Base-by-base conservation (phyloP, 2,888 invertebrate genomes). In the Timandra comae region DNA sequence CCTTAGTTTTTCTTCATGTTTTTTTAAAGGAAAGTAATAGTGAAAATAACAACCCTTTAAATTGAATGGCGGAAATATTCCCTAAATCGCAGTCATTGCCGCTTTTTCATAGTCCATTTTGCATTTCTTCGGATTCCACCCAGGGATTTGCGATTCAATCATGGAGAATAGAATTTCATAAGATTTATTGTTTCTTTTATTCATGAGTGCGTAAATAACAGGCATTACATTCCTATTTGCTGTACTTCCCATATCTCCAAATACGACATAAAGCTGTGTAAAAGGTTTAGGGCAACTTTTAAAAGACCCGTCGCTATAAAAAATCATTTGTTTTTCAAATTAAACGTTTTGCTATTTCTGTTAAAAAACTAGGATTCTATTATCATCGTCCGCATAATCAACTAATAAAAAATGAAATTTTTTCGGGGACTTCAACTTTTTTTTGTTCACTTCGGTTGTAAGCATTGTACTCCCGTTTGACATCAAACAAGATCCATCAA, bases 21-120 rank as follows among this genome's bases (percentile, higher is more conserved):
- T n/a, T n/a, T n/a, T n/a, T n/a, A n/a, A n/a, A n/a, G n/a, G n/a
- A n/a, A n/a, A n/a, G 13, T 32, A 13, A 32, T 28, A 38, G 34
- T 38, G 38, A n/a, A 29, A 31, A 19, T 38, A 38, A 22, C 38
- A 38, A 13, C 34, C 38, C 12, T 26, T 29, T 16, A 12, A 7
- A 3, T 11, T 26, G 11, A 34, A 33, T 23, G 11, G n/a, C 10
- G 28, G 25, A 13, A 34, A 38, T n/a, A 31, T 21, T 26, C 11
- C 7, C 8, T 16, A n/a, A 9, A 34, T 29, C 6, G 33, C 38
- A 11, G 13, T 29, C 25, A 38, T 34, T 12, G 22, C 30, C 4
- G 38, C 38, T 12, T 12, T 8, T 13, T 38, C 38, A 29, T 25
- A 38, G 28, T 38, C 38, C n/a, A 13, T 25, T 29, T 30, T 33